These are phyloP conservation scores for Drosophila affinis DNA, from an alignment of 2,888 invertebrate species.

Conservation along the genomic window DNA sequence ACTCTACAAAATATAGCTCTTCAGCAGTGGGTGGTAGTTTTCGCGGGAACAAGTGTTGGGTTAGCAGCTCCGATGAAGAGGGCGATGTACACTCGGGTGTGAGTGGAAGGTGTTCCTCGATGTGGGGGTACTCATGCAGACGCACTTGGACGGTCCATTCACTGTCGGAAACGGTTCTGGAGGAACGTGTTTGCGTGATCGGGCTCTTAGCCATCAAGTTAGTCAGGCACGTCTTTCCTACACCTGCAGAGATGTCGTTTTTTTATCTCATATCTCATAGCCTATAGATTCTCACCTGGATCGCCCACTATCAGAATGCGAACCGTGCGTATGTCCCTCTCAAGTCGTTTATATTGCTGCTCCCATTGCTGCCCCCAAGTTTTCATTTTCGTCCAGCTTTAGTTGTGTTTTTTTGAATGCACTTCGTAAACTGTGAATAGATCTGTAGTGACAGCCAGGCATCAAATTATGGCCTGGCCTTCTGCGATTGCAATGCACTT, in stretches of 20 bases:
- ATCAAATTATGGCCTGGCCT: neutral
- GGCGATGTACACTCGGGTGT: slow-evolving; percentile 59
- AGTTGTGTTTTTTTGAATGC: neutral
- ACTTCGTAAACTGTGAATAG: neutral
- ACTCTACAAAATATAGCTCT: slow-evolving; percentile 61
- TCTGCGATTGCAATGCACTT: neutral
- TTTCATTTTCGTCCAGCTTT: slow-evolving; percentile 1
- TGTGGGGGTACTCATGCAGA: slow-evolving; percentile 54
- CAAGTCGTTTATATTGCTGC: slow-evolving; percentile 7
- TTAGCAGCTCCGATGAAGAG: slow-evolving; percentile 43
- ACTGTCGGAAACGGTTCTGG: slow-evolving; percentile 39
- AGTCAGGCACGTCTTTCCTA: slow-evolving; percentile 57
- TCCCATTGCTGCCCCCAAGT: neutral
- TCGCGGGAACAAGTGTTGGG: neutral
- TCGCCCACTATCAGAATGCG: slow-evolving; percentile 63
- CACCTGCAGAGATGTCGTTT: slow-evolving; percentile 42
- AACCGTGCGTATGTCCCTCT: slow-evolving; percentile 49
- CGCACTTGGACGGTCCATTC: slow-evolving; percentile 66
- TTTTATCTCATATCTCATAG: too few relatives aligned
- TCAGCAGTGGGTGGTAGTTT: slow-evolving; percentile 6
- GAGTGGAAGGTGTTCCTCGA: slow-evolving; percentile 34
- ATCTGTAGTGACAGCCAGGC: neutral
- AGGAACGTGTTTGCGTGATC: slow-evolving; percentile 50
- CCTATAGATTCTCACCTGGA: slow-evolving; percentile 30
- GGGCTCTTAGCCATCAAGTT: slow-evolving; percentile 54